Percentiles rank a stretch among this genome's conserved stretches.
These are phyloP conservation scores for Cardinalis cardinalis DNA, from an alignment of 2,113 vertebrate species.

Conservation along the genomic window DNA sequence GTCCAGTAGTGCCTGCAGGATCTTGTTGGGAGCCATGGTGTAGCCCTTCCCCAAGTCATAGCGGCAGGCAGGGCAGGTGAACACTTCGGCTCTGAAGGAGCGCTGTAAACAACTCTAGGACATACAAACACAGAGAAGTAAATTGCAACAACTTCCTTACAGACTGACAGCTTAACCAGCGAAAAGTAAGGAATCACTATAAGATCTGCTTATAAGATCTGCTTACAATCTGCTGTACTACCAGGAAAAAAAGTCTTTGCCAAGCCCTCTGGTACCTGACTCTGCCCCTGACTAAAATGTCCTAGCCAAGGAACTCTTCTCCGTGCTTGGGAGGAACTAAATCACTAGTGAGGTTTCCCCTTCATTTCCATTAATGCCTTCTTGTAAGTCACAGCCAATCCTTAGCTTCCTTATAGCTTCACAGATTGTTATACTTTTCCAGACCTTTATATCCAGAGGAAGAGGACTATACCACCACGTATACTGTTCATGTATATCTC, in stretches of 20 bases:
- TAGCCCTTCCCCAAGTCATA: constrained; percentile 94
- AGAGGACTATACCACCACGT: accelerated
- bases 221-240: background rate
- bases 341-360: background rate
- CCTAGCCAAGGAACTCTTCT: background rate
- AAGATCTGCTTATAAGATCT: background rate
- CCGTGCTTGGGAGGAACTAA: background rate
- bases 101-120: constrained; percentile 92
- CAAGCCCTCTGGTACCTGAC: background rate
- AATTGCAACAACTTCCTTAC: background rate
- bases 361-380: background rate
- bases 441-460: background rate
- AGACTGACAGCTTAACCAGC: background rate
- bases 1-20: constrained; percentile 91
- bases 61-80: constrained; percentile 95
- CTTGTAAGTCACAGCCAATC: background rate
- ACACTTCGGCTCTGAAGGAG: constrained; percentile 94
- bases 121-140: background rate
- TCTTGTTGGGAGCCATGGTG: constrained; percentile 90
- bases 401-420: background rate
- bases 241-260: background rate
- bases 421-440: background rate
- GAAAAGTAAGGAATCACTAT: background rate
- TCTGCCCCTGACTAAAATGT: background rate
- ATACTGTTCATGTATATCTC: background rate